Percentiles rank a stretch among this genome's conserved stretches.
These are phyloP conservation scores for Ptilonorhynchus violaceus DNA, from an alignment of 2,113 vertebrate genomes.

Conservation along the genomic window DNA sequence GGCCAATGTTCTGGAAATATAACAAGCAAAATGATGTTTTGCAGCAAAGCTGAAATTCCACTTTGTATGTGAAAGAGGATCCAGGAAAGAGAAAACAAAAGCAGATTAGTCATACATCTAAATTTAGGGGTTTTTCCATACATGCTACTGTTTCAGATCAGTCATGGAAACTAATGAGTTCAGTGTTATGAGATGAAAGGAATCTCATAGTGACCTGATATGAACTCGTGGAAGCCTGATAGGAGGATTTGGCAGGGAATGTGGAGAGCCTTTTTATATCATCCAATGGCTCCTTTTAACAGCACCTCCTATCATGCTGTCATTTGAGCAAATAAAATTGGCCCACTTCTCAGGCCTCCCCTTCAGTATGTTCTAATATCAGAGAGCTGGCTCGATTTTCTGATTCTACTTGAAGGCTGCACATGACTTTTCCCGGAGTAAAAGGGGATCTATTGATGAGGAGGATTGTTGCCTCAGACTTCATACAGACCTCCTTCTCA, in stretches of 20 bases:
- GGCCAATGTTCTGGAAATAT: constrained; percentile 27
- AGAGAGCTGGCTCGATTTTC: not conserved
- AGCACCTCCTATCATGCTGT: not conserved
- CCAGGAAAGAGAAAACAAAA: constrained; percentile 17
- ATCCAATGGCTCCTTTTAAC: constrained; percentile 4
- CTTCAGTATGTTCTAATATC: not conserved
- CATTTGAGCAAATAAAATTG: constrained; percentile 6
- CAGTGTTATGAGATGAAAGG: constrained; percentile 44
- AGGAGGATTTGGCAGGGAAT: constrained; percentile 35
- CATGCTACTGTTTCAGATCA: constrained; percentile 40
- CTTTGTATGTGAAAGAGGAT: constrained; percentile 24
- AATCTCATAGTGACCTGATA: constrained; percentile 43
- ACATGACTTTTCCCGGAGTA: not conserved
- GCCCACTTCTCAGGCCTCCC: not conserved
- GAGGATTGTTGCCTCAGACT: not conserved
- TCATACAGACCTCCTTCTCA: not conserved
- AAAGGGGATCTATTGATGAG: not conserved
- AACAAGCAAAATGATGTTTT: constrained; percentile 18
- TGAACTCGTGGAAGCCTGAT: constrained; percentile 39
- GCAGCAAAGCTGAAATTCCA: constrained; percentile 2
- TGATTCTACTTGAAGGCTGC: not conserved
- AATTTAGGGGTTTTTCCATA: constrained; percentile 20
- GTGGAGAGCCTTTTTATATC: constrained; percentile 27
- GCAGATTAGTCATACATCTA: constrained; percentile 6
- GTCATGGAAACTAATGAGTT: constrained; percentile 59